Evolutionary conservation across 1,140 invertebrate genomes (phyloP).

Genomic region (Procambarus clarkii): DNA sequence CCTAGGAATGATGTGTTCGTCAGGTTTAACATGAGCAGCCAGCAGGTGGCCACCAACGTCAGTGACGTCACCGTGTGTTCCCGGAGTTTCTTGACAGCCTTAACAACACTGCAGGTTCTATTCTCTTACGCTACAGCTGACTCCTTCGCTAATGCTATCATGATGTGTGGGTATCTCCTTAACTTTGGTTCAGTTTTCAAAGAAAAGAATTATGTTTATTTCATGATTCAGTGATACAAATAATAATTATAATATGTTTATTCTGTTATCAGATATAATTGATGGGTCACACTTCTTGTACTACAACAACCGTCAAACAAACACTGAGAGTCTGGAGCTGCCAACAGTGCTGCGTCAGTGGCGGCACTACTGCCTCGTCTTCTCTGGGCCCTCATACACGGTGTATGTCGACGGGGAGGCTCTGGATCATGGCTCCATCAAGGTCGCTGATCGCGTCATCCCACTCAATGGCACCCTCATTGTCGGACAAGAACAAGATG

Average conservation of each 20-base stretch:
- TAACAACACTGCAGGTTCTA: constrained; percentile 42
- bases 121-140: constrained; percentile 57
- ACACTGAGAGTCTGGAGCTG: not conserved
- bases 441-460: constrained; percentile 24
- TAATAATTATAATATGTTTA: not conserved
- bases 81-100: constrained; percentile 8
- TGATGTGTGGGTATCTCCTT: constrained; percentile 53
- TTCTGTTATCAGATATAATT: constrained; percentile 21
- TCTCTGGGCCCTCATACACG: constrained; percentile 27
- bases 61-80: constrained; percentile 36
- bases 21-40: constrained; percentile 53
- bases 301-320: constrained; percentile 43
- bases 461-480: constrained; percentile 52
- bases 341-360: constrained; percentile 37
- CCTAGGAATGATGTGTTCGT: constrained; percentile 46
- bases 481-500: constrained; percentile 51
- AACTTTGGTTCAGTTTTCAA: too few relatives aligned
- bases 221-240: too few relatives aligned
- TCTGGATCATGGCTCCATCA: not conserved
- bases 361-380: constrained; percentile 53
- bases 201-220: too few relatives aligned
- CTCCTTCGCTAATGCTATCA: constrained; percentile 40
- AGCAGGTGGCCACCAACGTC: constrained; percentile 30
- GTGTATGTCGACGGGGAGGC: constrained; percentile 43
- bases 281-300: constrained; percentile 32